Base-by-base conservation (phyloP, 2,797 vertebrate species). In the Caiman crocodilus region DNA sequence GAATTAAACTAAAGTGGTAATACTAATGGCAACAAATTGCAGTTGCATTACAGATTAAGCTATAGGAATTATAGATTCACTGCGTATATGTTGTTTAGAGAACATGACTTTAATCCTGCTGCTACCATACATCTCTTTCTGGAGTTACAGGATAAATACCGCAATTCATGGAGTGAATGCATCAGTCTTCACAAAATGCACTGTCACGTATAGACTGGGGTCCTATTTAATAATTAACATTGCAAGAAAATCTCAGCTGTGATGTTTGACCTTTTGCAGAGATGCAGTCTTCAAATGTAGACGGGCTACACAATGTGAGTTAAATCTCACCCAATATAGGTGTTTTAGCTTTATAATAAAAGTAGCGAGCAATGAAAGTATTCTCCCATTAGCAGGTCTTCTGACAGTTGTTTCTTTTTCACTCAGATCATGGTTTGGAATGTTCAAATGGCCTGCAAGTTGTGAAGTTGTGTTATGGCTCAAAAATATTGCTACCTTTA, bases 271-370 rank as follows among this genome's bases (percentile, higher is more conserved):
- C 64, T 59, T 93, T 30, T 35, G 30, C 8, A 1, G 25, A 76
- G 5, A 56, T 93, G 16, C 64, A 55, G 69, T 65, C 86, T n/a
- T 57, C 58, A 69, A 3, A 3, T 59, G 60, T 50, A 75, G 82
- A 84, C 91, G 26, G n/a, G 26, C 15, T 71, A 11, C 56, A 50
- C 42, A 50, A 50, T 50, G 42, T 11, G 42, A 50, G 42, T 50
- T 50, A 50, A 50, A 50, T 50, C 42, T 90, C 56, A 76, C 83
- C 84, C 75, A 82, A 13, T 50, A 0, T 58, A 77, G 82, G 32
- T 79, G 6, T 88, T 71, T 79, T 30, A 15, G 20, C 5, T 14
- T 88, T 88, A 50, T 82, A 87, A 82, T 77, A 79, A 80, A 81
- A 42, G 18, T 79, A 69, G 5, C 59, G 50, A 73, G 35, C 7